Conservation (phyloP, 2,113 vertebrate species). For the Esox niger region DNA sequence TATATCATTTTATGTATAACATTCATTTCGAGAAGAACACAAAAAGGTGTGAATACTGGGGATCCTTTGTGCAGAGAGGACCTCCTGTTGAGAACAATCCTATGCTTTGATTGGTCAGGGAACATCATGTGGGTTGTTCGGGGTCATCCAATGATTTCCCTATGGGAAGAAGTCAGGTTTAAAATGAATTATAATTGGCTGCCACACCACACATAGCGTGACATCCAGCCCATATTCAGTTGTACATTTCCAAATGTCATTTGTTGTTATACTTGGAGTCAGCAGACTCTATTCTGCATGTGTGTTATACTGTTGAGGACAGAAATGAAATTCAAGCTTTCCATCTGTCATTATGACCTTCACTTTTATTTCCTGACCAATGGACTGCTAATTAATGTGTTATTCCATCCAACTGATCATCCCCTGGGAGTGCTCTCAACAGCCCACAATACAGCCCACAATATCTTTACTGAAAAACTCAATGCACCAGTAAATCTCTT, state of each 20-base stretch:
- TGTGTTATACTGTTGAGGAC: constrained; percentile 19
- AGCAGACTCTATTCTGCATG: neutral
- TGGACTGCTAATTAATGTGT: neutral
- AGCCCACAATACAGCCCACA: neutral
- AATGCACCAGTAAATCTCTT: neutral
- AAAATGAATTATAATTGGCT: constrained; percentile 49
- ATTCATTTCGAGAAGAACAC: constrained; percentile 3
- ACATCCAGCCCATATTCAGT: neutral
- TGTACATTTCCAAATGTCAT: constrained; percentile 21
- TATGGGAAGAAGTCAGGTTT: constrained; percentile 52
- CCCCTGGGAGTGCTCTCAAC: neutral
- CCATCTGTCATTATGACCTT: constrained; percentile 34
- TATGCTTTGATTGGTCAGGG: constrained; percentile 38
- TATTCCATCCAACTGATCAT: neutral
- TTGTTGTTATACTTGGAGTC: constrained; percentile 16
- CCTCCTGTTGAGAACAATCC: constrained; percentile 17
- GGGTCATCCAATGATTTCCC: constrained; percentile 55
- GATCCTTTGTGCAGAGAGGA: constrained; percentile 30
- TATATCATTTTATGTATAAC: constrained; percentile 10
- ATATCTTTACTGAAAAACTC: neutral
- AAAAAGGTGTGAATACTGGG: constrained; percentile 2
- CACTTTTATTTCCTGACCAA: neutral
- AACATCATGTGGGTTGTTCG: constrained; percentile 35
- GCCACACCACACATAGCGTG: constrained; percentile 19
- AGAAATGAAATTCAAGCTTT: constrained; percentile 11